Percentiles rank a stretch among this genome's conserved stretches.
phyloP scores from a whole-genome alignment of 92 coral and sea anemone genomes.

The Porites cylindrica region DNA sequence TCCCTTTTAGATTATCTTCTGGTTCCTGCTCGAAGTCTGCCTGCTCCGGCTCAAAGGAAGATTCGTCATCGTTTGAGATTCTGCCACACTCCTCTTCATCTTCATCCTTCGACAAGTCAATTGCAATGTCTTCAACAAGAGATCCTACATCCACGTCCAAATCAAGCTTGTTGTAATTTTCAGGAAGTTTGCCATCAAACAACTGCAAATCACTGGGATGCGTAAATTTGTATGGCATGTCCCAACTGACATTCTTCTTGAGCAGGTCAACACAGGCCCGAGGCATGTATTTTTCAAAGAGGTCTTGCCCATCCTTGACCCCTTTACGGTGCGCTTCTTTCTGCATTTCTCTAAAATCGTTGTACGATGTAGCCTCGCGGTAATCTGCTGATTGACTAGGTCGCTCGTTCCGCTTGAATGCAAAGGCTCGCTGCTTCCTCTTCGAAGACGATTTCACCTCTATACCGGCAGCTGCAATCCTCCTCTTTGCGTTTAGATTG shows the following conservation, averaged over 20 bases:
- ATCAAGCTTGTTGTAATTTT: slow-evolving; percentile 36
- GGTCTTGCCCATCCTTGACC: slow-evolving; percentile 47
- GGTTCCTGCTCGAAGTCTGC: slow-evolving; percentile 8
- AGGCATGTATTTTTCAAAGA: slow-evolving; percentile 62
- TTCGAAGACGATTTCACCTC: slow-evolving; percentile 51
- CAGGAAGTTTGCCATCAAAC: slow-evolving; percentile 23
- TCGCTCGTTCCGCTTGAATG: slow-evolving; percentile 13
- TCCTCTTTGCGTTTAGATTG: no score
- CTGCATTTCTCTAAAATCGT: not conserved
- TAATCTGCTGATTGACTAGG: not conserved
- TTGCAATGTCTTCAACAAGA: not conserved
- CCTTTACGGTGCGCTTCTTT: not conserved
- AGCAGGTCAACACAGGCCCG: not conserved
- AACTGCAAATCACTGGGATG: slow-evolving; percentile 3
- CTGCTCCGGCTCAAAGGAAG: not conserved
- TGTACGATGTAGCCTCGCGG: not conserved
- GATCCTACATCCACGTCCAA: slow-evolving; percentile 17
- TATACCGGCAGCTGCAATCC: slow-evolving; percentile 49
- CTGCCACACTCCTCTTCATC: slow-evolving; percentile 28
- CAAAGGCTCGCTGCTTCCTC: slow-evolving; percentile 45
- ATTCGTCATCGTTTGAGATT: no score
- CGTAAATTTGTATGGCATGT: slow-evolving; percentile 38
- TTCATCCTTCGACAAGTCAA: not conserved
- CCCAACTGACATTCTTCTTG: slow-evolving; percentile 48
- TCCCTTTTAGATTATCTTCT: not conserved